Percentiles rank a stretch among this genome's conserved stretches.
phyloP scores from a whole-genome alignment of 2,113 vertebrate species.

The Vidua chalybeata region DNA sequence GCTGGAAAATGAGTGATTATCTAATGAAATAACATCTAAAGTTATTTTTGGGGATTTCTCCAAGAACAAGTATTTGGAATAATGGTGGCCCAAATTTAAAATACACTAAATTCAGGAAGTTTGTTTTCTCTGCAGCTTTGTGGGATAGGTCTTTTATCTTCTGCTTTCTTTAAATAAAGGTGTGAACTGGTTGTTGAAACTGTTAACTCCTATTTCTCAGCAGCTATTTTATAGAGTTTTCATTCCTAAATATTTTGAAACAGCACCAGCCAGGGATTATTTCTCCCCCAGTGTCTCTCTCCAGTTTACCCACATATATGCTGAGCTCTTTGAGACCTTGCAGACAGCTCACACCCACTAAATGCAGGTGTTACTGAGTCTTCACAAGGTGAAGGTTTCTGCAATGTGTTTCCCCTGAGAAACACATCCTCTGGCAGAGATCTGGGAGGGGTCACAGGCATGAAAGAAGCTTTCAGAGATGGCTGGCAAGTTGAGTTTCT shows the following conservation, averaged over 20 bases:
- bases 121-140: neutral
- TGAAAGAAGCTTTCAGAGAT: neutral
- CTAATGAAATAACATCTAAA: neutral
- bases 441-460: neutral
- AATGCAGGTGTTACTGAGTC: accelerated
- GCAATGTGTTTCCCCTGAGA: neutral
- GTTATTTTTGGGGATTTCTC: neutral
- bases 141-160: neutral
- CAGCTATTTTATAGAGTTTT: neutral
- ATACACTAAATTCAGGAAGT: neutral
- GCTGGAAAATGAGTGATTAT: neutral
- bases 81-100: neutral
- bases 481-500: neutral
- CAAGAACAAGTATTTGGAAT: neutral
- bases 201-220: neutral
- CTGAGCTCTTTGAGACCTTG: neutral
- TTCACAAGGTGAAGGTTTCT: neutral
- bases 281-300: neutral
- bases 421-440: neutral
- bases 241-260: neutral
- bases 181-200: neutral
- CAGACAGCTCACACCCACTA: neutral
- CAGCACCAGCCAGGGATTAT: neutral
- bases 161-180: neutral
- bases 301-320: neutral